Evolutionary conservation across 1,140 invertebrate genomes (phyloP).

Genomic region (Drosophila chauvacae): DNA sequence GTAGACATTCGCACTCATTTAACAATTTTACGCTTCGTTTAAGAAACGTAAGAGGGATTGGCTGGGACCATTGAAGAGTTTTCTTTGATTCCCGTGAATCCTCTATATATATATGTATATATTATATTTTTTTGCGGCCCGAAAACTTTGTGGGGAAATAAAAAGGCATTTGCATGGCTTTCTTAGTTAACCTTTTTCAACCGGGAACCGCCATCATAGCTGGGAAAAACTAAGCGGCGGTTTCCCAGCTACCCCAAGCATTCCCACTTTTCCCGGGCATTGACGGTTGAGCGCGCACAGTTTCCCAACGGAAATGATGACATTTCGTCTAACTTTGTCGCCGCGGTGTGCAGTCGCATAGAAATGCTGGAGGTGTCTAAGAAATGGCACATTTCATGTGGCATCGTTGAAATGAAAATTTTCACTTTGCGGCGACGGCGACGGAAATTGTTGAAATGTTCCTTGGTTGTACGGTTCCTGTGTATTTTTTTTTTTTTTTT

Average conservation of each 20-base stretch:
- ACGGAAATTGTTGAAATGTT: slow-evolving; percentile 77
- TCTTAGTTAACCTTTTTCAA: slow-evolving; percentile 72
- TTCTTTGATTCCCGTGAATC: slow-evolving; percentile 47
- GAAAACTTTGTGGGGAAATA: slow-evolving; percentile 58
- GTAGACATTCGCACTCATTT: slow-evolving; percentile 78
- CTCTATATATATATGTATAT: slow-evolving; percentile 16
- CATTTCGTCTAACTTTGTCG: slow-evolving; percentile 83
- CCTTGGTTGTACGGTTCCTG: slow-evolving; percentile 24
- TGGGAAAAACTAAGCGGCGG: slow-evolving; percentile 49
- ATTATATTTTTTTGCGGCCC: slow-evolving; percentile 12
- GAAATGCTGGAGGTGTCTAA: slow-evolving; percentile 73
- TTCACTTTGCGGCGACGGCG: slow-evolving; percentile 45
- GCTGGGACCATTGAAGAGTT: slow-evolving; percentile 18
- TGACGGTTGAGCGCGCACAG: slow-evolving; percentile 65
- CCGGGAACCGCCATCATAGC: slow-evolving; percentile 28
- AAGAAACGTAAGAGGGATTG: slow-evolving; percentile 64
- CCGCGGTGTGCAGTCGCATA: slow-evolving; percentile 73
- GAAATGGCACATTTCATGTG: slow-evolving; percentile 59
- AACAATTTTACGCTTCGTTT: slow-evolving; percentile 84
- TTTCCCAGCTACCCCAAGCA: slow-evolving; percentile 13
- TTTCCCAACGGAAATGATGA: slow-evolving; percentile 82
- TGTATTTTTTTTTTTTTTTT: slow-evolving; percentile 1
- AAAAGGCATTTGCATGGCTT: slow-evolving; percentile 71
- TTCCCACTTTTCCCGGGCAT: slow-evolving; percentile 15
- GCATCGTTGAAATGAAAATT: slow-evolving; percentile 69